These are phyloP conservation scores for Rhagonycha lutea DNA, from an alignment of 2,888 invertebrate genomes.

Conservation along the genomic window DNA sequence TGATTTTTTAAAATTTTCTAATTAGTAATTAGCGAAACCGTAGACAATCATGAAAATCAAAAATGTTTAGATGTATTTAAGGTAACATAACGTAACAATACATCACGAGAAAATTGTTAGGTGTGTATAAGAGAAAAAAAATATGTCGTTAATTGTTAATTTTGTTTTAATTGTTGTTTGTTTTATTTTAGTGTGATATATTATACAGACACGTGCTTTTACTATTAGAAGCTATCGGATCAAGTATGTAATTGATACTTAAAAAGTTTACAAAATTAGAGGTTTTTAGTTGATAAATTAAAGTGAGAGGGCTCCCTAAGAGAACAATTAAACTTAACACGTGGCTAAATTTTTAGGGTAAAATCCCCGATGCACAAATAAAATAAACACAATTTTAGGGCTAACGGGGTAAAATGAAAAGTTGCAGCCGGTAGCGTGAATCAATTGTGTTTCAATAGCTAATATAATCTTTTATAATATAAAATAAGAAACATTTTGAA, in stretches of 20 bases:
- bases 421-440: constrained; percentile 21
- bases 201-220: background rate
- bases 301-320: constrained; percentile 5
- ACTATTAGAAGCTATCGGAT: background rate
- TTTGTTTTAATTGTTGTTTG: background rate
- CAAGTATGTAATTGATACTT: background rate
- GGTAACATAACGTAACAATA: background rate
- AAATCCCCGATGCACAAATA: constrained; percentile 30
- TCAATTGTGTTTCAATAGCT: constrained; percentile 1
- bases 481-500: constrained; percentile 5
- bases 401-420: constrained; percentile 37
- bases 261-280: background rate
- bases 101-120: background rate
- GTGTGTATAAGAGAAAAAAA: background rate
- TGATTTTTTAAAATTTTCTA: background rate
- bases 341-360: constrained; percentile 28
- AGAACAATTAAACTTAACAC: constrained; percentile 21
- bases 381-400: constrained; percentile 35
- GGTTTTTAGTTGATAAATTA: constrained; percentile 11
- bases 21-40: background rate
- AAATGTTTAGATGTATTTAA: background rate
- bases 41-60: background rate
- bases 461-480: background rate
- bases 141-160: background rate
- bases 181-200: background rate